A percentile compares a stretch with the other conserved stretches of the same genome.
Conservation (phyloP, 2,797 vertebrate species). For the Adrianichthys oophorus region DNA sequence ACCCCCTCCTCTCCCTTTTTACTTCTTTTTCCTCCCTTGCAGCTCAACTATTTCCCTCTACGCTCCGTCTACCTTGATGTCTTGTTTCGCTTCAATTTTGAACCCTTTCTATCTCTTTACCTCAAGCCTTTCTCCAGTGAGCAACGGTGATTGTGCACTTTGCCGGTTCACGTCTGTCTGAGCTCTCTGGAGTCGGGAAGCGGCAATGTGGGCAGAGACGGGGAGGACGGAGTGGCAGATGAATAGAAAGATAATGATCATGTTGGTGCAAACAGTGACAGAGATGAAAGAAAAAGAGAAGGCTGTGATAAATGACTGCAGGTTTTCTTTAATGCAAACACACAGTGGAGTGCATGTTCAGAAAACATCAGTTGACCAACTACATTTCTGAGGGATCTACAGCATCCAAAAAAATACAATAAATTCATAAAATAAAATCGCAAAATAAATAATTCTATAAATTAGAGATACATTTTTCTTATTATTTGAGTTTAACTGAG, state of each 20-base stretch:
- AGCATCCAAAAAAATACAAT: conserved; percentile 5
- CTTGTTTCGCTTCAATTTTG: conserved; percentile 26
- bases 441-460: neutral
- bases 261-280: conserved; percentile 32
- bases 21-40: conserved; percentile 29
- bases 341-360: conserved; percentile 2
- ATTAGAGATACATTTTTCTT: neutral
- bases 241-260: conserved; percentile 50
- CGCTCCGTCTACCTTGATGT: conserved; percentile 48
- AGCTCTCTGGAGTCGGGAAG: conserved; percentile 52
- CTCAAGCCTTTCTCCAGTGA: conserved; percentile 49
- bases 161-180: conserved; percentile 44
- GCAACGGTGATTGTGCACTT: conserved; percentile 64
- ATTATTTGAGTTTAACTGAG: no score
- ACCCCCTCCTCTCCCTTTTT: conserved; percentile 44
- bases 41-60: conserved; percentile 51
- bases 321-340: conserved; percentile 29
- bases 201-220: conserved; percentile 28
- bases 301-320: conserved; percentile 29
- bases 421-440: neutral
- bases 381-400: neutral
- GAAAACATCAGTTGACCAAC: conserved; percentile 11
- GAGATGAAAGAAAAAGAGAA: conserved; percentile 23
- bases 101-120: conserved; percentile 25
- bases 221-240: conserved; percentile 35